These are phyloP conservation scores for Gallinago media DNA, from an alignment of 2,113 vertebrate species.

Conservation along the genomic window DNA sequence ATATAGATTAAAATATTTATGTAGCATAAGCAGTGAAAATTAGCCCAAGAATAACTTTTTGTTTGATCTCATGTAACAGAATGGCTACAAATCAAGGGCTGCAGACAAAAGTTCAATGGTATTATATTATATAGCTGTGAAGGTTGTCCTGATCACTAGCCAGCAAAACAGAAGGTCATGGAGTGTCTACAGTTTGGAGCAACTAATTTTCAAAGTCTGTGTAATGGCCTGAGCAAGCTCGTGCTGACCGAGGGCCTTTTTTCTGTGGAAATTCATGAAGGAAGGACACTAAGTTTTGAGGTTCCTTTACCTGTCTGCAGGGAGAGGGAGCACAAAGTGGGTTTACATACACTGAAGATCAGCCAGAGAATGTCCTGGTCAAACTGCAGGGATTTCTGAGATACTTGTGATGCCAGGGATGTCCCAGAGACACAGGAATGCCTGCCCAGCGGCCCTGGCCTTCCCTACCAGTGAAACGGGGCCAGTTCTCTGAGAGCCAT, in stretches of 20 bases:
- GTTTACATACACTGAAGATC: not conserved
- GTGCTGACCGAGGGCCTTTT: not conserved
- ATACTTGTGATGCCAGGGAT: not conserved
- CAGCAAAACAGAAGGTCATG: conserved; percentile 44
- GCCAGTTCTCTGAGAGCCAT: not conserved
- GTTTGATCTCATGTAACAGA: conserved; percentile 5
- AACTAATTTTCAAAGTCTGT: not conserved
- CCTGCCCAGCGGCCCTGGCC: not conserved
- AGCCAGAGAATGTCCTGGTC: not conserved
- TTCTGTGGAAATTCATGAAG: not conserved
- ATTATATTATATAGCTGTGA: conserved; percentile 6
- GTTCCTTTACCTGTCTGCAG: not conserved
- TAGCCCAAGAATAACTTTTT: not conserved
- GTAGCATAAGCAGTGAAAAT: not conserved
- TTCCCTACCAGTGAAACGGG: not conserved
- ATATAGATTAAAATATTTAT: not conserved
- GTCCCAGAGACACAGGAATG: not conserved
- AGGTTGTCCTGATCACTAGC: conserved; percentile 1
- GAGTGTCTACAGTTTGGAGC: not conserved
- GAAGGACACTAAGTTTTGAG: not conserved
- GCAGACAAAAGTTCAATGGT: conserved; percentile 55
- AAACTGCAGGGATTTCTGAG: not conserved
- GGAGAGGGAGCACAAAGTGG: not conserved
- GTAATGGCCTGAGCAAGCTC: not conserved
- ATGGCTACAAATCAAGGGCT: conserved; percentile 18